A percentile compares a stretch with the other conserved stretches of the same genome.
These are phyloP conservation scores for Phrynosoma blainvillii DNA, from an alignment of 2,113 vertebrate species.

Conservation along the genomic window DNA sequence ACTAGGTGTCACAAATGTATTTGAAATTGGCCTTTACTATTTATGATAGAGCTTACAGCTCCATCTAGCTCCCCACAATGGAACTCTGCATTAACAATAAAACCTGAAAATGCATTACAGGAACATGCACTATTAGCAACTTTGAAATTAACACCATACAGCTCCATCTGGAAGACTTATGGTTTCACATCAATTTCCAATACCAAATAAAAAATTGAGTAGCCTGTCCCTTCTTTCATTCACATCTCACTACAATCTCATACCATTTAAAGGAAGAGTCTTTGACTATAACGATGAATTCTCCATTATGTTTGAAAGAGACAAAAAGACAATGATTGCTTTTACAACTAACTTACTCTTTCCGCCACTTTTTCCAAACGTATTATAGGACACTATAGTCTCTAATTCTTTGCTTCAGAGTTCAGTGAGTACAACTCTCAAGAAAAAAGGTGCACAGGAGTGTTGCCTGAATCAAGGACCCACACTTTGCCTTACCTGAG, in stretches of 20 bases:
- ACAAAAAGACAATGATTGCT: background rate
- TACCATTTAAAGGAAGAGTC: background rate
- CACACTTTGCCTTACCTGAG: slow-evolving; percentile 15
- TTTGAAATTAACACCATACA: background rate
- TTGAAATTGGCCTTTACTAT: slow-evolving; percentile 27
- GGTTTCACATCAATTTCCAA: slow-evolving; percentile 27
- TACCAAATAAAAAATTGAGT: slow-evolving; percentile 38
- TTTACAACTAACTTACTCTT: background rate
- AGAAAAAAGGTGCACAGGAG: background rate
- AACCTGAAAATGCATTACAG: slow-evolving; percentile 48
- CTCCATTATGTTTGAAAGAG: accelerated
- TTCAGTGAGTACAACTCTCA: background rate
- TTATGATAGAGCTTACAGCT: slow-evolving; percentile 80
- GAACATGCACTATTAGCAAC: slow-evolving; percentile 27
- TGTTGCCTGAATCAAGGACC: background rate
- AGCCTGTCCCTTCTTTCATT: background rate
- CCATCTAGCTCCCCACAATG: slow-evolving; percentile 77
- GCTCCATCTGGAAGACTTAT: background rate
- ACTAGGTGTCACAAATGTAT: slow-evolving; percentile 3
- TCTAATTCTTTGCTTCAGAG: background rate
- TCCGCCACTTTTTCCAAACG: background rate
- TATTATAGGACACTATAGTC: background rate
- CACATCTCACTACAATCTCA: background rate
- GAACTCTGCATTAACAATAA: slow-evolving; percentile 64
- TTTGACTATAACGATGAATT: background rate